phyloP scores from a whole-genome alignment of 1,140 invertebrate genomes.

The Papilio helenus region DNA sequence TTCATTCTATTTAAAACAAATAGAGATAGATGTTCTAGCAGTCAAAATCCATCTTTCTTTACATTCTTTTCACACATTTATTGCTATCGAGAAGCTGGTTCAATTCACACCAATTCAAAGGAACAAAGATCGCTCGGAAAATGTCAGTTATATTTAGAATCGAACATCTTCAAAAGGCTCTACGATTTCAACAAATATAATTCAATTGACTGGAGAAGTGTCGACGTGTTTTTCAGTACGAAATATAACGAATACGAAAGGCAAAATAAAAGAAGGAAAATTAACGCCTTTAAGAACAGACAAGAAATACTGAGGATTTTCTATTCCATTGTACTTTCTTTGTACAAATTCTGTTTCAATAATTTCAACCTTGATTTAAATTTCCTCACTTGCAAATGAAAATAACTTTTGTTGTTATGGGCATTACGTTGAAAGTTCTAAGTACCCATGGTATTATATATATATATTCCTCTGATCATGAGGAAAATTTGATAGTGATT shows the following conservation, averaged over 20 bases:
- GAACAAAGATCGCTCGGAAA: neutral
- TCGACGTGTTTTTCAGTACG: neutral
- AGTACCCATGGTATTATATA: neutral
- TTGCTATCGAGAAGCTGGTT: neutral
- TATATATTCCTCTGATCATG: neutral
- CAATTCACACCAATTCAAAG: neutral
- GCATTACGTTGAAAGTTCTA: neutral
- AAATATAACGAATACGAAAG: constrained; percentile 1
- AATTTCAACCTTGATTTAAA: neutral
- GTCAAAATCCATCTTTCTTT: neutral
- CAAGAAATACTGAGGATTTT: neutral
- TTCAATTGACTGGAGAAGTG: constrained; percentile 5
- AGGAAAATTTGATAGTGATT: too few relatives aligned
- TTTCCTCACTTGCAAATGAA: neutral
- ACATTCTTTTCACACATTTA: neutral
- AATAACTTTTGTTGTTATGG: neutral
- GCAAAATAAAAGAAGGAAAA: neutral
- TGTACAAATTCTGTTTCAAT: constrained; percentile 3
- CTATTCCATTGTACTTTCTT: constrained; percentile 15
- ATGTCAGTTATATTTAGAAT: constrained; percentile 23
- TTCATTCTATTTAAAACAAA: neutral
- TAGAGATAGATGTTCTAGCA: neutral
- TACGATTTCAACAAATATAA: constrained; percentile 6
- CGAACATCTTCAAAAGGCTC: neutral
- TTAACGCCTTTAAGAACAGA: neutral